phyloP scores from a whole-genome alignment of 2,797 vertebrate genomes.

The Argyrosomus regius region DNA sequence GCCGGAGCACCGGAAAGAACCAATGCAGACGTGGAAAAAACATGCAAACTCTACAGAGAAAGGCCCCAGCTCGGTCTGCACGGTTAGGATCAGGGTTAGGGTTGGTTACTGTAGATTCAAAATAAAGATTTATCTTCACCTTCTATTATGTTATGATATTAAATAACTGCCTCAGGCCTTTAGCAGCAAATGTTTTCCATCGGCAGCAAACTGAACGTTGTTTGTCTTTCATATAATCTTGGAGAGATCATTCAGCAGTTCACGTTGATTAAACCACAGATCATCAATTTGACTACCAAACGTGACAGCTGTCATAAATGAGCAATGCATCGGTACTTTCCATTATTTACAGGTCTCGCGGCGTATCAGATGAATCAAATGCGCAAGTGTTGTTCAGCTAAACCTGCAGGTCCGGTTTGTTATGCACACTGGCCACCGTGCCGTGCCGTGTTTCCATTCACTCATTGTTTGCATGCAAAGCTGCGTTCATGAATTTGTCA shows the following conservation, averaged over 20 bases:
- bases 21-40: no score
- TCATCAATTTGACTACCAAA: not conserved
- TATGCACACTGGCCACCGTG: not conserved
- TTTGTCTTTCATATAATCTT: not conserved
- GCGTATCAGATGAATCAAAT: not conserved
- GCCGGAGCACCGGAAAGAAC: no score
- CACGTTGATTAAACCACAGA: not conserved
- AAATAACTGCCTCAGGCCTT: not conserved
- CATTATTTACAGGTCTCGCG: not conserved
- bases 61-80: no score
- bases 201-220: not conserved
- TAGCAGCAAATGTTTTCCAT: not conserved
- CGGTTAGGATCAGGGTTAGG: no score
- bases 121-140: not conserved
- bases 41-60: no score
- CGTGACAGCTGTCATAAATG: not conserved
- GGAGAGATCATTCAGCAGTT: not conserved
- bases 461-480: conserved; percentile 40
- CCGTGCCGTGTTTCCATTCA: conserved; percentile 53
- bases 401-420: conserved; percentile 40
- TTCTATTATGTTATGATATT: no score
- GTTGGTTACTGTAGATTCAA: not conserved
- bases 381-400: not conserved
- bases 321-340: not conserved
- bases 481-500: conserved; percentile 9